A percentile compares a stretch with the other conserved stretches of the same genome.
Evolutionary conservation across 2,888 invertebrate species (phyloP).

Genomic region (Trachelus tabidus): DNA sequence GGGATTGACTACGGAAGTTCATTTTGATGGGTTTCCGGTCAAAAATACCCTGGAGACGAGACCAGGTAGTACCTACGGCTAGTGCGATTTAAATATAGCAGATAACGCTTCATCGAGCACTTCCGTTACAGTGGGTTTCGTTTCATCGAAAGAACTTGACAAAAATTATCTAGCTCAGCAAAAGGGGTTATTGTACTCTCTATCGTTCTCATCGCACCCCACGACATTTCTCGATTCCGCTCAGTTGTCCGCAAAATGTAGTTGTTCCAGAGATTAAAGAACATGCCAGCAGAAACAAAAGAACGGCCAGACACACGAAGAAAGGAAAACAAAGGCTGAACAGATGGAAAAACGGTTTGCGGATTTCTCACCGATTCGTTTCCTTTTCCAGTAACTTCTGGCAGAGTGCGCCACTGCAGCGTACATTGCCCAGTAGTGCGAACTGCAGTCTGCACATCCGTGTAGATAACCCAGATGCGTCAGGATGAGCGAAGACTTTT

Average conservation of each 20-base stretch:
- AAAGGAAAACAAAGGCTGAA: not conserved
- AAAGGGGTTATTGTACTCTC: not conserved
- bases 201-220: not conserved
- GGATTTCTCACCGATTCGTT: not conserved
- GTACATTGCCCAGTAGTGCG: not conserved
- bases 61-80: not conserved
- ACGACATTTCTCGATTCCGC: not conserved
- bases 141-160: not conserved
- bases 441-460: not conserved
- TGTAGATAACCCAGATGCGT: not conserved
- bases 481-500: not conserved
- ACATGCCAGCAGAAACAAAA: not conserved
- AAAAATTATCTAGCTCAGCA: not conserved
- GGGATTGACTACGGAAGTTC: not conserved
- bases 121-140: not conserved
- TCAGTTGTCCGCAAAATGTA: not conserved
- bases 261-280: not conserved
- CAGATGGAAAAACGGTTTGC: not conserved
- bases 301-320: not conserved
- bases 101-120: not conserved
- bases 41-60: not conserved
- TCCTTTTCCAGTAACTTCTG: not conserved
- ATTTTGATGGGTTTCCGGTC: not conserved
- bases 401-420: not conserved
- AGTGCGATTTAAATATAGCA: not conserved